Evolutionary conservation across 2,113 vertebrate species (phyloP).

Genomic region (Astur gentilis): DNA sequence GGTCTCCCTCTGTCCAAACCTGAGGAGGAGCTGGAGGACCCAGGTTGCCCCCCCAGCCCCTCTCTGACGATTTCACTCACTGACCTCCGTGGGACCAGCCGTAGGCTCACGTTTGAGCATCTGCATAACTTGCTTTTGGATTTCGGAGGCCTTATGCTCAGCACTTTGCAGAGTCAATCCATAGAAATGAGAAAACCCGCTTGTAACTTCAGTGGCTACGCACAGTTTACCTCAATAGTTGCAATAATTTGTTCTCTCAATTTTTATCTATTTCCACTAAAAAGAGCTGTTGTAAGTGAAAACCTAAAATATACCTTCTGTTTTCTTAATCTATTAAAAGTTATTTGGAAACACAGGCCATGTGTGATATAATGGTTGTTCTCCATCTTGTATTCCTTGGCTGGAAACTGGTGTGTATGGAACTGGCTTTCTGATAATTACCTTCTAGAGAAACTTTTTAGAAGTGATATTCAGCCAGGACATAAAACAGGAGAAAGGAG

Average conservation of each 20-base stretch:
- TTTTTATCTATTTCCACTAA: background rate
- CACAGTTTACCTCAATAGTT: background rate
- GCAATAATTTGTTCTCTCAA: background rate
- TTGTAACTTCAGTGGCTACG: background rate
- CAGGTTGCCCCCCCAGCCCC: background rate
- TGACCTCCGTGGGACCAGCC: background rate
- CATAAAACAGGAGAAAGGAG: background rate
- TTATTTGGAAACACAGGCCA: background rate
- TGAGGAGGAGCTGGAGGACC: background rate
- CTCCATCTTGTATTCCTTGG: background rate
- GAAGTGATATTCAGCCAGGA: background rate
- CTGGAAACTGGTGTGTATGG: background rate
- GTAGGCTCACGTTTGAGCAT: fast-evolving
- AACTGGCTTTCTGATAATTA: background rate
- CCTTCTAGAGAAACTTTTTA: background rate
- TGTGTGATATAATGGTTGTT: background rate
- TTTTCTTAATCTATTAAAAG: background rate
- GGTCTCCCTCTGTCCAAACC: background rate
- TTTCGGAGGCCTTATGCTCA: background rate
- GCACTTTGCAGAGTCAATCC: background rate
- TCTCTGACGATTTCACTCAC: background rate
- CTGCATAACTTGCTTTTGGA: background rate
- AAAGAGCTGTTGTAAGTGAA: background rate
- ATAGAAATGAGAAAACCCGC: background rate
- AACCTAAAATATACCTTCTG: background rate